Conservation (phyloP, 2,113 vertebrate species). For the Siniperca chuatsi region DNA sequence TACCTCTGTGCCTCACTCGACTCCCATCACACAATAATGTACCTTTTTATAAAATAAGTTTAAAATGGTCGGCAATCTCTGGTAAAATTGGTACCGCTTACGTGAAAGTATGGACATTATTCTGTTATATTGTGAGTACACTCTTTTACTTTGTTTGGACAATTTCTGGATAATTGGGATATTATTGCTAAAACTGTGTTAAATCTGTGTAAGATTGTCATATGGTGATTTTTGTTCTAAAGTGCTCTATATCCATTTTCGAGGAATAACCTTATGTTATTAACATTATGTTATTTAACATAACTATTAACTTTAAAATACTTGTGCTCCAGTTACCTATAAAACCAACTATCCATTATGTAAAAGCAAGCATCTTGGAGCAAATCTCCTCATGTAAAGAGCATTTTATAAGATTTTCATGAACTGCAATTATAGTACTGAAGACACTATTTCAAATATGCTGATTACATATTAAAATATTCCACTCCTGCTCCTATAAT, state of each 20-base stretch:
- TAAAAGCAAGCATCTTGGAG: neutral
- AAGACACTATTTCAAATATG: neutral
- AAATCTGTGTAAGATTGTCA: neutral
- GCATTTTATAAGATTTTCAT: slow-evolving; percentile 15
- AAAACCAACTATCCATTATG: neutral
- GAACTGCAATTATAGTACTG: slow-evolving; percentile 21
- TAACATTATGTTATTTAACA: no score
- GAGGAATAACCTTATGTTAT: neutral
- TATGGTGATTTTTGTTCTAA: slow-evolving; percentile 4
- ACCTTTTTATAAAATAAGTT: neutral
- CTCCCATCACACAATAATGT: slow-evolving; percentile 4
- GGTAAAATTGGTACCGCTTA: neutral
- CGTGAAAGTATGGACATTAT: neutral
- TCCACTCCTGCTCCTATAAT: neutral
- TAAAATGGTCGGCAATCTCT: slow-evolving; percentile 2
- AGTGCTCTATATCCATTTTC: neutral
- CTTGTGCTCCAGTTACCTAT: neutral
- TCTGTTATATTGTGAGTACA: neutral
- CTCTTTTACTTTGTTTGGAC: neutral
- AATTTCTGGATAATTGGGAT: neutral
- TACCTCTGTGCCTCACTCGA: slow-evolving; percentile 37
- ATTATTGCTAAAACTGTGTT: slow-evolving; percentile 18
- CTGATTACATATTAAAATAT: neutral
- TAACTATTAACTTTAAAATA: neutral
- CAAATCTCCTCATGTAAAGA: neutral